Evolutionary conservation across 2,888 invertebrate genomes (phyloP).

Genomic region (Alcis repandata): DNA sequence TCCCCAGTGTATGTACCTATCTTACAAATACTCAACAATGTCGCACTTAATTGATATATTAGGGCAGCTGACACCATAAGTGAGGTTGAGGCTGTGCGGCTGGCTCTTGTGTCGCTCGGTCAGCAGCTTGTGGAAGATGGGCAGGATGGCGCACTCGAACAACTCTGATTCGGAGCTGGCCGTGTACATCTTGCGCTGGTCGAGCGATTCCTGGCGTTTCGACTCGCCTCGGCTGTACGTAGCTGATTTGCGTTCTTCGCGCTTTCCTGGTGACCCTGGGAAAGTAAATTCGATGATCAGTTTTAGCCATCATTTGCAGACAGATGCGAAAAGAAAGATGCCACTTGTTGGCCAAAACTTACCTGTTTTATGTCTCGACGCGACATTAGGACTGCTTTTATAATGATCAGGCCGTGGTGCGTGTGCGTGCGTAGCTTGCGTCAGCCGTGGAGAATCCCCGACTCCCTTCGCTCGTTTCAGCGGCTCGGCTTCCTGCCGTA

Average conservation of each 20-base stretch:
- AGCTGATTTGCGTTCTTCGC: slow-evolving; percentile 83
- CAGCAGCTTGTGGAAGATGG: slow-evolving; percentile 96
- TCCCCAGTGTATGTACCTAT: too few relatives aligned
- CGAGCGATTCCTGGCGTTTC: slow-evolving; percentile 76
- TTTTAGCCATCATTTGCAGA: too few relatives aligned
- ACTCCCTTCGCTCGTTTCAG: slow-evolving; percentile 77
- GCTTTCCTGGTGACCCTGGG: slow-evolving; percentile 73
- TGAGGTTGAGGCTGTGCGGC: slow-evolving; percentile 89
- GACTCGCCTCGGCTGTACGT: slow-evolving; percentile 81
- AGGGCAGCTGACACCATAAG: slow-evolving; percentile 95
- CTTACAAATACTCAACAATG: slow-evolving; percentile 96
- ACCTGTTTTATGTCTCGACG: slow-evolving; percentile 81
- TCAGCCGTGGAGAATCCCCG: slow-evolving; percentile 75
- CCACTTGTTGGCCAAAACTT: slow-evolving; percentile 31
- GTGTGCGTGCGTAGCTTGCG: slow-evolving; percentile 69
- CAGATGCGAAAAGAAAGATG: not conserved
- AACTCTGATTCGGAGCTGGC: slow-evolving; percentile 94
- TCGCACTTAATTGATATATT: slow-evolving; percentile 98
- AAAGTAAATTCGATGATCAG: not conserved
- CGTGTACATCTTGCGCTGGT: slow-evolving; percentile 88
- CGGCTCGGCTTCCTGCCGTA: slow-evolving; percentile 81
- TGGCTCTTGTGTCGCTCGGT: slow-evolving; percentile 92
- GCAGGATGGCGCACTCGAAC: slow-evolving; percentile 94
- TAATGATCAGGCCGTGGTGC: slow-evolving; percentile 81
- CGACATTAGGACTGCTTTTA: slow-evolving; percentile 89